phyloP scores from a whole-genome alignment of 2,797 vertebrate genomes.

The Myotis vivesi region DNA sequence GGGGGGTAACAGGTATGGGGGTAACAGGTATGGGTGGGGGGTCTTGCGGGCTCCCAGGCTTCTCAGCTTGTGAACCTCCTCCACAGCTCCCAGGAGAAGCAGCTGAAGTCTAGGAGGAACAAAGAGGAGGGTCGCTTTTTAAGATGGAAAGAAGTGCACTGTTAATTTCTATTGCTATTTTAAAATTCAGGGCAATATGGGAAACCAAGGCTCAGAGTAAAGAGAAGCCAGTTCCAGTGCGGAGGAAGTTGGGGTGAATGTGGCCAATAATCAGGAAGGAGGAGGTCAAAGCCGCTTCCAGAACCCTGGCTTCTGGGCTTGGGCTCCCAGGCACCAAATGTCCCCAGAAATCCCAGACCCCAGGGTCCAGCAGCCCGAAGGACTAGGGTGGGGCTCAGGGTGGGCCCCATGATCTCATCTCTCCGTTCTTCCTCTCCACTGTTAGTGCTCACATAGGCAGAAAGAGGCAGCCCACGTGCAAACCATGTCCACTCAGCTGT shows the following conservation, averaged over 20 bases:
- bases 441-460: slow-evolving; percentile 86
- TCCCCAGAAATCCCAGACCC: slow-evolving; percentile 24
- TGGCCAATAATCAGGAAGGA: neutral
- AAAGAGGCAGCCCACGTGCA: slow-evolving; percentile 88
- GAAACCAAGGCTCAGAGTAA: neutral
- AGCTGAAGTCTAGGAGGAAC: neutral
- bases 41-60: neutral
- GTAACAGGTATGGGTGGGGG: neutral
- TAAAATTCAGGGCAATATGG: neutral
- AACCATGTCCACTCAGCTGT: slow-evolving; percentile 86
- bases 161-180: neutral
- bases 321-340: neutral
- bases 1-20: neutral
- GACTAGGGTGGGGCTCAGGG: slow-evolving; percentile 78
- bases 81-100: neutral
- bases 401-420: slow-evolving; percentile 87
- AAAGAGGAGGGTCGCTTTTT: slow-evolving; percentile 44
- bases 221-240: neutral
- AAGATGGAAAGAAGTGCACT: neutral
- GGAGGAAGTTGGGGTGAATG: neutral
- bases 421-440: slow-evolving; percentile 83
- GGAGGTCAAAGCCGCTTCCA: neutral
- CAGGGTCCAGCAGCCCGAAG: slow-evolving; percentile 66
- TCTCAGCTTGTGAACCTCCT: neutral
- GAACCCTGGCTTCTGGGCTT: neutral